Conservation (phyloP, 1,140 invertebrate genomes). For the Euschistus heros region DNA sequence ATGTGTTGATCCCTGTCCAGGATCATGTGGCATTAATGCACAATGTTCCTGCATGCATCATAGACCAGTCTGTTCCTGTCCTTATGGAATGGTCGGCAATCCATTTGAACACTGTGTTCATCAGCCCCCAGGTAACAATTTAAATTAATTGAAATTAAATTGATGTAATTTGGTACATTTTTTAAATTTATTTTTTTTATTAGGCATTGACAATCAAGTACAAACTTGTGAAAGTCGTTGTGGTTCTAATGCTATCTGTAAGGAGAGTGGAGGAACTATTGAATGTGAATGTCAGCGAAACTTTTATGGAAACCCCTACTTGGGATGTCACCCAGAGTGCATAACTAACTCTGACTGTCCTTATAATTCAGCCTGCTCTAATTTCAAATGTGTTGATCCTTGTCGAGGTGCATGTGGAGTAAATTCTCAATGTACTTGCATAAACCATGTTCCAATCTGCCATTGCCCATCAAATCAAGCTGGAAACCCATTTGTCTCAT, state of each 20-base stretch:
- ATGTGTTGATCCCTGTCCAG: constrained; percentile 69
- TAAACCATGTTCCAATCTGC: constrained; percentile 69
- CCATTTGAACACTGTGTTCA: constrained; percentile 64
- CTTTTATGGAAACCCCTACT: constrained; percentile 50
- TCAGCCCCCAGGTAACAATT: constrained; percentile 38
- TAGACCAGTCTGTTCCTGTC: constrained; percentile 64
- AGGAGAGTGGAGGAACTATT: constrained; percentile 43
- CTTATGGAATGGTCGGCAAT: constrained; percentile 60
- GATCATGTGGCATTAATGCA: constrained; percentile 69
- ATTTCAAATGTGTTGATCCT: constrained; percentile 69
- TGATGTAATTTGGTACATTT: neutral
- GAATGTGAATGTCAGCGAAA: constrained; percentile 54
- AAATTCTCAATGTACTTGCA: constrained; percentile 58
- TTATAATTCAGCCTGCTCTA: constrained; percentile 55
- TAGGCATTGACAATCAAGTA: constrained; percentile 35
- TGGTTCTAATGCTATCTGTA: constrained; percentile 63
- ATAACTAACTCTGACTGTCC: constrained; percentile 66
- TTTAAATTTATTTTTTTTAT: neutral
- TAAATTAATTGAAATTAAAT: neutral
- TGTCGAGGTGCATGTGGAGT: constrained; percentile 65
- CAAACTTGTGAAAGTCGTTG: constrained; percentile 60
- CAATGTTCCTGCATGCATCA: constrained; percentile 63
- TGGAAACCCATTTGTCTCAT: constrained; percentile 69
- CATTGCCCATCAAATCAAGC: constrained; percentile 56
- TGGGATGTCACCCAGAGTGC: constrained; percentile 65